phyloP scores from a whole-genome alignment of 2,113 vertebrate genomes.

The Entosphenus tridentatus region DNA sequence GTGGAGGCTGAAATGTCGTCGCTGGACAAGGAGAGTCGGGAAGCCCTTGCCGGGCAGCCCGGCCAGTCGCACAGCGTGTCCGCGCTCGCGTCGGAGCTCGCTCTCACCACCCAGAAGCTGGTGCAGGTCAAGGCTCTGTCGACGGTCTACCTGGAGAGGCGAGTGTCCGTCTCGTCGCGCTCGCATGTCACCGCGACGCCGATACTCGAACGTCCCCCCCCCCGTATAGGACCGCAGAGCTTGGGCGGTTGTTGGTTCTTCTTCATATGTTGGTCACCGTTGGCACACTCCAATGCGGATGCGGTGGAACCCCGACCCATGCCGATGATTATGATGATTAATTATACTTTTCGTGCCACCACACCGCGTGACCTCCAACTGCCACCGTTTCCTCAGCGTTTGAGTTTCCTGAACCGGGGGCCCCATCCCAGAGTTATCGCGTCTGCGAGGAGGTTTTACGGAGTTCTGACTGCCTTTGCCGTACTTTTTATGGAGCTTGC shows the following conservation, averaged over 20 bases:
- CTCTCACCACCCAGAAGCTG: slow-evolving; percentile 42
- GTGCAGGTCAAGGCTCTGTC: slow-evolving; percentile 48
- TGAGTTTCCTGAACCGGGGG: background rate
- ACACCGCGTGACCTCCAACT: too few species aligned
- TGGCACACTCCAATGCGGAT: too few species aligned
- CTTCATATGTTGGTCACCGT: background rate
- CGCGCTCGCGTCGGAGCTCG: slow-evolving; percentile 44
- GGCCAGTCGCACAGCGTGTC: slow-evolving; percentile 37
- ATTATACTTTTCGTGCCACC: too few species aligned
- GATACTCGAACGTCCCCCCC: background rate
- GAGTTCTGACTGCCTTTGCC: background rate
- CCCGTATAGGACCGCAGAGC: background rate
- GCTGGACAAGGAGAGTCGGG: slow-evolving; percentile 36
- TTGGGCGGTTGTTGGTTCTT: background rate
- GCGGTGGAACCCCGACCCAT: too few species aligned
- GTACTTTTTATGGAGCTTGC: background rate
- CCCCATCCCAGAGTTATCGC: background rate
- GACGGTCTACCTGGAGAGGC: slow-evolving; percentile 64
- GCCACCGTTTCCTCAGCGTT: background rate
- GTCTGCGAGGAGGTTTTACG: too few species aligned
- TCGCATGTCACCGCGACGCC: too few species aligned
- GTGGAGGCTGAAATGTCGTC: slow-evolving; percentile 34
- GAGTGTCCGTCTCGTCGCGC: background rate
- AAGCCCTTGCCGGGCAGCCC: slow-evolving; percentile 51
- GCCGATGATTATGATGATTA: too few species aligned